Percentiles rank a stretch among this genome's conserved stretches.
Evolutionary conservation across 2,888 invertebrate genomes (phyloP).

Genomic region (Macrophya annulata): DNA sequence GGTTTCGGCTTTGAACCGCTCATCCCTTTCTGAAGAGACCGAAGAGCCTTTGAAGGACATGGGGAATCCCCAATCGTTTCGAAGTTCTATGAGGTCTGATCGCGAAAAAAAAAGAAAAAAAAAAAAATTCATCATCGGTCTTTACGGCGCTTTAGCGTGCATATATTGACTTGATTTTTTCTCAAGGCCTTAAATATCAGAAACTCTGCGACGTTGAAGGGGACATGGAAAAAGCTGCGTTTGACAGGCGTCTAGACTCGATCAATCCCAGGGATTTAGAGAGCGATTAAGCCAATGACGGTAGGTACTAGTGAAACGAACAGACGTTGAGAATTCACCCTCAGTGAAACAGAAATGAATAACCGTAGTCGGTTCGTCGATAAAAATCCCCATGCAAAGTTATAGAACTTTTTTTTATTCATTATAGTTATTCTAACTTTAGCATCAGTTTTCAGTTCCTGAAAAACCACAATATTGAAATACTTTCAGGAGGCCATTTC

Average conservation of each 20-base stretch:
- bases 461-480: background rate
- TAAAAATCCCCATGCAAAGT: background rate
- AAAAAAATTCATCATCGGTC: background rate
- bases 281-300: background rate
- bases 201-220: background rate
- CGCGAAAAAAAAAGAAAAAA: no score
- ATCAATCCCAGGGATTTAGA: slow-evolving; percentile 27
- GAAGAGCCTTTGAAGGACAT: slow-evolving; percentile 2
- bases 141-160: background rate
- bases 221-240: background rate
- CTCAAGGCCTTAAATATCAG: background rate
- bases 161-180: slow-evolving; percentile 17
- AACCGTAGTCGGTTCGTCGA: background rate
- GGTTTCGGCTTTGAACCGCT: slow-evolving; percentile 21
- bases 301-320: background rate
- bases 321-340: background rate
- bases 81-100: slow-evolving; percentile 9
- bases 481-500: background rate
- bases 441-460: background rate
- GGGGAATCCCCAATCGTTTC: background rate
- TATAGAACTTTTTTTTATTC: background rate
- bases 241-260: slow-evolving; percentile 34
- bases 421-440: background rate
- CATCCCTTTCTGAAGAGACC: background rate
- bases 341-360: background rate